Percentiles rank a stretch among this genome's conserved stretches.
phyloP scores from a whole-genome alignment of 2,888 invertebrate genomes.

The Cataglyphis cursor region DNA sequence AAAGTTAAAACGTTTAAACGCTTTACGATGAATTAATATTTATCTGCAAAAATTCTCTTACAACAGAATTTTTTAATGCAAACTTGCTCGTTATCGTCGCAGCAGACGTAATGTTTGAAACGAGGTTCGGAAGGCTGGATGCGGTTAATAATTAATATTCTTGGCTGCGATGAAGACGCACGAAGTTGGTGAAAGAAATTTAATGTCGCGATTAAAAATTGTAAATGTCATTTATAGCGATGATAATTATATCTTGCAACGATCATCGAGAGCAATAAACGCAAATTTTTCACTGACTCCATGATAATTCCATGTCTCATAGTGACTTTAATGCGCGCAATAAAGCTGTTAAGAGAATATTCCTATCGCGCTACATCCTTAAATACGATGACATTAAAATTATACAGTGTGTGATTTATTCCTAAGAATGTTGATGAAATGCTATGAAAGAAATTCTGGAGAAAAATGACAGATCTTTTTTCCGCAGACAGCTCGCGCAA shows the following conservation, averaged over 20 bases:
- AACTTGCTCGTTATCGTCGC: conserved; percentile 2
- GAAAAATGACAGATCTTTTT: not conserved
- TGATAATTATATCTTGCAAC: not conserved
- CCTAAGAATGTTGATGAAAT: not conserved
- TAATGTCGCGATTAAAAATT: not conserved
- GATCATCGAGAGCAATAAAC: not conserved
- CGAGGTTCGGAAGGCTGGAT: not conserved
- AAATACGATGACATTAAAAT: conserved; percentile 19
- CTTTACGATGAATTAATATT: conserved; percentile 14
- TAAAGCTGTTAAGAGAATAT: not conserved
- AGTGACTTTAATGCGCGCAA: not conserved
- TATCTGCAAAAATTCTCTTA: not conserved
- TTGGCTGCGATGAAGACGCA: conserved; percentile 6
- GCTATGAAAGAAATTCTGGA: not conserved
- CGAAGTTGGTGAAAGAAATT: not conserved
- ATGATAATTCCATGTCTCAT: not conserved
- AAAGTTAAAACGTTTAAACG: not conserved
- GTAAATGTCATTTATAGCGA: not conserved
- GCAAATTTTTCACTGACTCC: not conserved
- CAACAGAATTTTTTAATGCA: not conserved
- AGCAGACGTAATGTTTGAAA: not conserved
- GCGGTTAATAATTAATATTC: conserved; percentile 34
- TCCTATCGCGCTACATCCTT: not conserved
- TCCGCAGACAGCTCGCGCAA: too few relatives aligned
- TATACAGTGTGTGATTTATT: not conserved